Percentiles rank a stretch among this genome's conserved stretches.
phyloP scores from a whole-genome alignment of 2,113 vertebrate genomes.

The Anarrhichthys ocellatus region DNA sequence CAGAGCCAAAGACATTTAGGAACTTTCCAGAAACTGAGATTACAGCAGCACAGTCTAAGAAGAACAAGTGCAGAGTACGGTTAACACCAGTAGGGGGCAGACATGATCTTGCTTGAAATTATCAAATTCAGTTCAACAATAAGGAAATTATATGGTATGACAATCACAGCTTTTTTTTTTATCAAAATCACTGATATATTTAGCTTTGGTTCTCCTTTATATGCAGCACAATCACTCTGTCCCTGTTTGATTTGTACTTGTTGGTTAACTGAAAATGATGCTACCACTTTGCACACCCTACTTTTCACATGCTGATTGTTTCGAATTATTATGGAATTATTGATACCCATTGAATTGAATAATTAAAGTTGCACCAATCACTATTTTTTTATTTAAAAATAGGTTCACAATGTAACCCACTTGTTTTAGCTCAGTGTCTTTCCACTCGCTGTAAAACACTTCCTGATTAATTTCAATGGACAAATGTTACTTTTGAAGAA shows the following conservation, averaged over 20 bases:
- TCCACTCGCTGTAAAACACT: neutral
- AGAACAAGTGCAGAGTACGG: neutral
- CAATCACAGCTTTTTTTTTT: too few relatives aligned
- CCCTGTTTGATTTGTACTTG: neutral
- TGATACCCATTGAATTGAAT: neutral
- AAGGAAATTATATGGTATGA: neutral
- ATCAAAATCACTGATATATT: neutral
- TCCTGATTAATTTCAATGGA: neutral
- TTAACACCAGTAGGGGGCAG: slow-evolving; percentile 34
- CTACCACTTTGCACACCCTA: neutral
- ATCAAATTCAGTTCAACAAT: neutral
- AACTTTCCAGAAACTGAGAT: neutral
- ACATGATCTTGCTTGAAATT: neutral
- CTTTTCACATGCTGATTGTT: neutral
- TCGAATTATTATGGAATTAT: neutral
- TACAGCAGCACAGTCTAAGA: neutral
- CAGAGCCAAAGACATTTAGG: neutral
- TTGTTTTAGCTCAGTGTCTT: neutral
- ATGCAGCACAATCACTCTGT: too few relatives aligned
- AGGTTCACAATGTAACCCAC: neutral
- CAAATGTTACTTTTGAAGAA: neutral
- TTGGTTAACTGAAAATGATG: neutral
- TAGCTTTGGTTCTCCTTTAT: too few relatives aligned
- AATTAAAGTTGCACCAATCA: too few relatives aligned
- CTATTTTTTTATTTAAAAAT: neutral